Evolutionary conservation across 2,113 vertebrate species (phyloP), one percentile per base, ranked within the genome.

Genomic region (Stercorarius parasiticus): DNA sequence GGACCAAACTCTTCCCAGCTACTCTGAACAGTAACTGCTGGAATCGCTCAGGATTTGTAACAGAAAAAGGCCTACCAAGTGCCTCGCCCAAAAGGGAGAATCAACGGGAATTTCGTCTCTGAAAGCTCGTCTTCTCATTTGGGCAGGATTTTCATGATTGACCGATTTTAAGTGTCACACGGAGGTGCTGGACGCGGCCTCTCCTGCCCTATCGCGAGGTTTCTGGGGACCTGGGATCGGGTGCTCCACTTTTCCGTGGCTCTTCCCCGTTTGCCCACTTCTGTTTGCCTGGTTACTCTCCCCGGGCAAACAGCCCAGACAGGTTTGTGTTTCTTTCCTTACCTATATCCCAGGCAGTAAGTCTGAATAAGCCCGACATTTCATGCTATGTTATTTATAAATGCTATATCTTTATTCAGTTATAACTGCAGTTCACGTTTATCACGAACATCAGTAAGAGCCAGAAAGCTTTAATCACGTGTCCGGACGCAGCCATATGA

Each of bases 311-410:
- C 13, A 89, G 55, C 69, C 64, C 90, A 88, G 53, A 32, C 11
- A 36, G 62, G 85, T 76, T 87, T 86, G 71, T 15, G 14, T 74
- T 87, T 90, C 66, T 36, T 49, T 91, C 87, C 78, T 76, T 69
- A 47, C 14, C 59, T 70, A 64, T 9, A 64, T 53, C 81, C 38
- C 66, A 82, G 90, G 66, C 42, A 90, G 0, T 38, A 65, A 53
- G 38, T 70, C 78, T 58, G 53, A 93, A 42, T 64, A 64, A 93
- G 22, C 23, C 62, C 13, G 58, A 82, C 32, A 81, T 62, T 93
- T 92, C 67, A 93, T 73, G 85, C 23, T 22, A 55, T 6, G 52
- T 82, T 76, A 83, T 86, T 94, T 94, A 90, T 77, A 94, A 95
- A 88, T 58, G 36, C 59, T 73, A 0, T 43, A 65, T 77, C 58